Conservation (phyloP, 2,113 vertebrate genomes). For the Engraulis encrasicolus region DNA sequence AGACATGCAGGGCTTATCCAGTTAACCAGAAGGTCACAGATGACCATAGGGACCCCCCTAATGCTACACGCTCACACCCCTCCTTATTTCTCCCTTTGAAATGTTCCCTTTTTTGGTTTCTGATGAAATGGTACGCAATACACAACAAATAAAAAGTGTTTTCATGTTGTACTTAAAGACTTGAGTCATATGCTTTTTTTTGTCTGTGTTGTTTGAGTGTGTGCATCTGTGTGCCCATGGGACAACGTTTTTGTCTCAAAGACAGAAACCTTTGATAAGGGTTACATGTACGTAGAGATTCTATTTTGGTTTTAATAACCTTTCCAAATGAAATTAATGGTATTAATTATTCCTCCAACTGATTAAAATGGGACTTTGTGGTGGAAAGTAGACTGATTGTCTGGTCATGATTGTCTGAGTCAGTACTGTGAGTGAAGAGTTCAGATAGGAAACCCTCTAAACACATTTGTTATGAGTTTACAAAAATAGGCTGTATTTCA, state of each 20-base stretch:
- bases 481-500: no score
- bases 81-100: constrained; percentile 56
- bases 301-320: not conserved
- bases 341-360: not conserved
- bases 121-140: constrained; percentile 59
- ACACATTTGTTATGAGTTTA: no score
- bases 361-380: not conserved
- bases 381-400: not conserved
- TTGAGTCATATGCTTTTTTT: constrained; percentile 16
- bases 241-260: not conserved
- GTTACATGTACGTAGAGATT: no score
- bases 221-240: not conserved
- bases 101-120: constrained; percentile 58
- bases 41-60: not conserved
- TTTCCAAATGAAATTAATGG: not conserved
- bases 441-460: no score
- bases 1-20: not conserved
- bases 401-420: not conserved
- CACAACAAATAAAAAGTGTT: constrained; percentile 72
- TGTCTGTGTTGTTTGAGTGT: no score
- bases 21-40: not conserved
- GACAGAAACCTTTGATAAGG: not conserved
- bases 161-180: constrained; percentile 67
- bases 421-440: not conserved
- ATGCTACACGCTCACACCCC: constrained; percentile 29